These are phyloP conservation scores for Gallinago solitaria DNA, from an alignment of 2,797 vertebrate species.

Conservation along the genomic window DNA sequence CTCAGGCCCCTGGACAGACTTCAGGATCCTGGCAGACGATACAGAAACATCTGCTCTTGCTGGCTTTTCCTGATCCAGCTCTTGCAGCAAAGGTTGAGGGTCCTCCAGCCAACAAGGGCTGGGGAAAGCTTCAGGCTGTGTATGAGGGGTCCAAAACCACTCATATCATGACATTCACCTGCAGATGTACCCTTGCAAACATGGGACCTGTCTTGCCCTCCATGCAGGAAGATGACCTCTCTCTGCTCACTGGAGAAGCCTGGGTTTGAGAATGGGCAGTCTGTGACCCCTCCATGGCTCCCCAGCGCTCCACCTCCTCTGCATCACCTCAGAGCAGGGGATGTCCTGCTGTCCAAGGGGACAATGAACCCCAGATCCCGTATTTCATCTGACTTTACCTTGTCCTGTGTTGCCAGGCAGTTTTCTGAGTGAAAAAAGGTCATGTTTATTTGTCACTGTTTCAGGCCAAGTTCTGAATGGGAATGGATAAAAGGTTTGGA, in stretches of 20 bases:
- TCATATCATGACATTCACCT: neutral
- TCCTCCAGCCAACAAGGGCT: neutral
- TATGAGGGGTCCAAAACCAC: neutral
- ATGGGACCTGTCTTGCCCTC: neutral
- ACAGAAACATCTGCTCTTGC: constrained; percentile 1
- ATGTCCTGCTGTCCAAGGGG: neutral
- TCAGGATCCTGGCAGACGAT: neutral
- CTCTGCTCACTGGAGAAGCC: neutral
- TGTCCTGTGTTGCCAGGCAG: neutral
- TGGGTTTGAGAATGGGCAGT: neutral
- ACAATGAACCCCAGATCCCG: neutral
- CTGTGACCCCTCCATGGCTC: rapidly evolving
- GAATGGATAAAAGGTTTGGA: neutral
- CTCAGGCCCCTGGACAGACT: neutral
- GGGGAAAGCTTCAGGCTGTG: neutral
- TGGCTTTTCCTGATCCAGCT: neutral
- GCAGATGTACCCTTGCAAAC: neutral
- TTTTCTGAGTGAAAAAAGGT: neutral
- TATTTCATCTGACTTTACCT: neutral
- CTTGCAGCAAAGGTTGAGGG: neutral
- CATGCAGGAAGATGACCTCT: neutral
- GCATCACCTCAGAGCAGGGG: rapidly evolving
- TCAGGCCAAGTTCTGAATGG: neutral
- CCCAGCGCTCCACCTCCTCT: neutral
- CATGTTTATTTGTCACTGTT: neutral